Evolutionary conservation across 2,888 invertebrate species (phyloP), one percentile per base, ranked within the genome.

Genomic region (Dioctria rufipes): DNA sequence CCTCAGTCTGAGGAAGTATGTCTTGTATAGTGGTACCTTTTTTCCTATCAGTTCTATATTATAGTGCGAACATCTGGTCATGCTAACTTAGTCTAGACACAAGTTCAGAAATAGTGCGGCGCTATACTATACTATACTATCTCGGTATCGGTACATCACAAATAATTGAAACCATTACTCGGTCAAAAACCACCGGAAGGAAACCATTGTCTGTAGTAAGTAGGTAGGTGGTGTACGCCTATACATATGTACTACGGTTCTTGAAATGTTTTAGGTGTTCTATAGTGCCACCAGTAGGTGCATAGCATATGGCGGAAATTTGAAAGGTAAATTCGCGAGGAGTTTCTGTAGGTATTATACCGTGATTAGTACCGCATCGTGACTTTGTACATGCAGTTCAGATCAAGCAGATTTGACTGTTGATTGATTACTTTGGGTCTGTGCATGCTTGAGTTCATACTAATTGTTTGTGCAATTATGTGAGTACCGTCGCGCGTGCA

Each of bases 1-100:
- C 51, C 51, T 69, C 69, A 69, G 69, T 69, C 69, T 37, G 69
- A 69, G 69, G 8, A 51, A 51, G 51, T 37, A 69, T 51, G 51
- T 69, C 69, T 51, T 37, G 8, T 39, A 51, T 51, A 51, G 39
- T 51, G 69, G 69, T 69, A 51, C 49, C 9, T 8, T 51, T 49
- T 49, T 51, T 9, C 37, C 39, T 25, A 3, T 5, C 49, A 37
- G 69, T 25, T 51, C 51, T 37, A 25, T 25, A 25, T 25, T 25
- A 25, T 25, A 49, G 69, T 11, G n/a, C 69, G 69, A 69, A 6
- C 49, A 49, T 51, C 69, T 39, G 69, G 69, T 43, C 51, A 51
- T 69, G 51, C 51, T 25, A 25, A 25, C 25, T 25, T 25, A 25
- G 25, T 25, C 39, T 69, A 25, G 54, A 11, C 11, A n/a, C 54